Evolutionary conservation across 2,797 vertebrate species (phyloP), one percentile per base, ranked within the genome.

Genomic region (Melanotaenia nigrans): DNA sequence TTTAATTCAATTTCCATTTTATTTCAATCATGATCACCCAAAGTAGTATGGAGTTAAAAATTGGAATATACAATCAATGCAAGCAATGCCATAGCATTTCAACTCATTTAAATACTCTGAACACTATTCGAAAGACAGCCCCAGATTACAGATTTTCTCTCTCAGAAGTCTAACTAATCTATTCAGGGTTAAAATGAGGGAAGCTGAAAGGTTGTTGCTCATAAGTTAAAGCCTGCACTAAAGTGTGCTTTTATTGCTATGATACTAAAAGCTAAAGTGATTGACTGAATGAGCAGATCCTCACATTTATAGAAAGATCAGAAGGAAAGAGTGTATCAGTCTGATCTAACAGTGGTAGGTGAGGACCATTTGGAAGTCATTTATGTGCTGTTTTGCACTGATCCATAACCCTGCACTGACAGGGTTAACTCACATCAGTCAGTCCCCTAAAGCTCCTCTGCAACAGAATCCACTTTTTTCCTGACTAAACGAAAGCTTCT

Each of bases 321-420:
- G 32, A 72, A 71, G 70, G 45, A 61, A n/a, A 53, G 30, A 56
- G 35, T 62, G 54, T 68, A 79, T 85, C 82, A 70, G 66, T 45
- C 45, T 56, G 68, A 80, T 81, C 69, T 72, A 51, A 60, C 55
- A 55, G 75, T 51, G 68, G 73, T 69, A 73, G 79, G 77, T 75
- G 45, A 67, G 55, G 42, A 83, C 71, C 82, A 89, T 87, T 85
- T 85, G 79, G 75, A 87, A 88, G 78, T 86, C 73, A 90, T 91
- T 89, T 77, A 86, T 78, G 62, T 69, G 57, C 71, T 16, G 51
- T 74, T 82, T 76, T 85, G 78, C 78, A 68, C 74, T 71, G 85
- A 90, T 87, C 87, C 76, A 78, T 81, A 92, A 90, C 85, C 86
- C 78, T 73, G 13, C 36, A 61, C 85, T 87, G 89, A 90, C 78